A percentile compares a stretch with the other conserved stretches of the same genome.
These are phyloP conservation scores for Irena cyanogastra DNA, from an alignment of 2,113 vertebrate species.

Conservation along the genomic window DNA sequence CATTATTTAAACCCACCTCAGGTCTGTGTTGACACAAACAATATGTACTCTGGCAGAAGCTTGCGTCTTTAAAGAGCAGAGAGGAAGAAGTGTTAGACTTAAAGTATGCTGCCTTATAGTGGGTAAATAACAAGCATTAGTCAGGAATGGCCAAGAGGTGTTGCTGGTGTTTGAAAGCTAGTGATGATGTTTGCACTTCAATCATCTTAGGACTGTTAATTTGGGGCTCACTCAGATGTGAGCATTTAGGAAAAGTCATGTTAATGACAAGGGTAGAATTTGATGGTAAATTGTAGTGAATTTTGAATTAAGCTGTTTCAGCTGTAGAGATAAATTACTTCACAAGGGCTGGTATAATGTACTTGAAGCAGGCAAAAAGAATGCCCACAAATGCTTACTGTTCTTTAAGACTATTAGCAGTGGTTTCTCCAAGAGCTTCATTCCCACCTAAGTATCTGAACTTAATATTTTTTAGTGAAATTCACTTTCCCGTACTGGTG, in stretches of 20 bases:
- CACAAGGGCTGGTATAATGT: not conserved
- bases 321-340: not conserved
- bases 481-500: not conserved
- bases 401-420: not conserved
- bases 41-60: not conserved
- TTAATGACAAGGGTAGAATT: not conserved
- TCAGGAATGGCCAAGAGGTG: not conserved
- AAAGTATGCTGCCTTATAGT: fast-evolving
- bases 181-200: not conserved
- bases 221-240: not conserved
- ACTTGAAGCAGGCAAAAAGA: not conserved
- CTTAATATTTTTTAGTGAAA: not conserved
- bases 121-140: not conserved
- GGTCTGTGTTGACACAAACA: fast-evolving
- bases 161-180: not conserved
- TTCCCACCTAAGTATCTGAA: not conserved
- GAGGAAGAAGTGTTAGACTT: not conserved
- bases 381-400: not conserved
- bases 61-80: not conserved
- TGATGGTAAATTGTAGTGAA: not conserved
- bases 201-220: not conserved
- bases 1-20: not conserved
- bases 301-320: not conserved
- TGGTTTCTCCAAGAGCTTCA: not conserved
- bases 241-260: not conserved